Evolutionary conservation across 35 echinoderm and acorn worm species (phyloP).

Genomic region (Strongylocentrotus purpuratus): DNA sequence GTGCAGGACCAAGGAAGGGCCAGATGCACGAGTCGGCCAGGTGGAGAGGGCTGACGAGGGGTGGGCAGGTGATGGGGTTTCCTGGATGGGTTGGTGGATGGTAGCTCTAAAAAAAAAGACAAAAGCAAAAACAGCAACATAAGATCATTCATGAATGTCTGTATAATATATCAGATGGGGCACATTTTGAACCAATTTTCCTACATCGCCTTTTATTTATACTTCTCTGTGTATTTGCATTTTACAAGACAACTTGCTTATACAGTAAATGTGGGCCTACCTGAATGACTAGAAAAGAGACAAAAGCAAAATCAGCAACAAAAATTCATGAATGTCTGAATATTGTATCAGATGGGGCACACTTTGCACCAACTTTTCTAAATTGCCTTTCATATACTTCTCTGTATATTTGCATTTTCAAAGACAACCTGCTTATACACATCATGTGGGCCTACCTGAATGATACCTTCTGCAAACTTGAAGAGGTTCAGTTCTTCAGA

Average conservation of each 20-base stretch:
- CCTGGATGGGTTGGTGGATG: neutral
- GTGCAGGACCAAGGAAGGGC: neutral
- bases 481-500: constrained; percentile 4
- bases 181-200: too few relatives aligned
- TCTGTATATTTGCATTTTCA: too few relatives aligned
- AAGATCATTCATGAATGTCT: neutral
- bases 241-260: too few relatives aligned
- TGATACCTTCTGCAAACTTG: neutral
- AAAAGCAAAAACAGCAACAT: neutral
- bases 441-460: neutral
- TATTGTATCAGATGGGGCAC: too few relatives aligned
- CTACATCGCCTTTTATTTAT: too few relatives aligned
- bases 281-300: neutral
- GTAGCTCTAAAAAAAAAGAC: neutral
- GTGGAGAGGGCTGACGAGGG: neutral
- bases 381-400: too few relatives aligned
- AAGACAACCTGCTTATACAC: too few relatives aligned
- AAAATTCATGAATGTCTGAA: too few relatives aligned
- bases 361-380: too few relatives aligned
- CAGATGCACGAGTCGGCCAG: neutral
- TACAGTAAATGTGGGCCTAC: too few relatives aligned
- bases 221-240: too few relatives aligned
- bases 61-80: neutral
- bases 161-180: too few relatives aligned
- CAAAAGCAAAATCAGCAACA: neutral